Evolutionary conservation across 2,113 vertebrate genomes (phyloP).

Genomic region (Cardinalis cardinalis): DNA sequence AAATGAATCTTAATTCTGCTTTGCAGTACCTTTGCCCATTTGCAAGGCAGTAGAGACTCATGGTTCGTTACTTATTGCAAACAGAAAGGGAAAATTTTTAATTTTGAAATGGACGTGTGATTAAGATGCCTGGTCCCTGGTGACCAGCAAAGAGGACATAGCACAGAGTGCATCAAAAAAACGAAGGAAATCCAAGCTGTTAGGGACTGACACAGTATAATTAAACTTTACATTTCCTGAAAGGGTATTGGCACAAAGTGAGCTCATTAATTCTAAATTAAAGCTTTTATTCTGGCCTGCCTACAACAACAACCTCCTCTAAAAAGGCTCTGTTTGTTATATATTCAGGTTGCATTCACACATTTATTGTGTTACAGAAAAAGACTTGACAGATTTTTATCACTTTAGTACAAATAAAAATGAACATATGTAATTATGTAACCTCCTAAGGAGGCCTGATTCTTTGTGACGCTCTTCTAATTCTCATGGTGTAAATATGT

Average conservation of each 20-base stretch:
- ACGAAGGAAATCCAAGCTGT: background rate
- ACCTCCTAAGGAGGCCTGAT: background rate
- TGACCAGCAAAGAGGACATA: background rate
- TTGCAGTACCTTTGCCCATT: background rate
- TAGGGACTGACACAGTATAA: background rate
- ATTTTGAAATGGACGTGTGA: background rate
- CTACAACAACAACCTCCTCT: background rate
- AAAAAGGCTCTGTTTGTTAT: background rate
- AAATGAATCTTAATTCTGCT: background rate
- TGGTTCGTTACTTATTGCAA: background rate
- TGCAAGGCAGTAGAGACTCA: background rate
- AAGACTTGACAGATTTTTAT: background rate
- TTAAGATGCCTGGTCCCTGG: background rate
- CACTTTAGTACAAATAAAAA: slow-evolving; percentile 23
- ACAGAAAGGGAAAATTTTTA: background rate
- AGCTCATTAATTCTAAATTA: slow-evolving; percentile 17
- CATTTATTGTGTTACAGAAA: background rate
- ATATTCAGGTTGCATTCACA: background rate
- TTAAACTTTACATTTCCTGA: slow-evolving; percentile 1
- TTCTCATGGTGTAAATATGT: background rate
- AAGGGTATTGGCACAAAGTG: background rate
- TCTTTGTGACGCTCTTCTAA: background rate
- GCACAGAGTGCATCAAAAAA: background rate
- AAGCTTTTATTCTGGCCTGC: slow-evolving; percentile 1
- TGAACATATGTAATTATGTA: background rate